A percentile compares a stretch with the other conserved stretches of the same genome.
Conservation (phyloP, 2,888 invertebrate species). For the Drosophila neonasuta region DNA sequence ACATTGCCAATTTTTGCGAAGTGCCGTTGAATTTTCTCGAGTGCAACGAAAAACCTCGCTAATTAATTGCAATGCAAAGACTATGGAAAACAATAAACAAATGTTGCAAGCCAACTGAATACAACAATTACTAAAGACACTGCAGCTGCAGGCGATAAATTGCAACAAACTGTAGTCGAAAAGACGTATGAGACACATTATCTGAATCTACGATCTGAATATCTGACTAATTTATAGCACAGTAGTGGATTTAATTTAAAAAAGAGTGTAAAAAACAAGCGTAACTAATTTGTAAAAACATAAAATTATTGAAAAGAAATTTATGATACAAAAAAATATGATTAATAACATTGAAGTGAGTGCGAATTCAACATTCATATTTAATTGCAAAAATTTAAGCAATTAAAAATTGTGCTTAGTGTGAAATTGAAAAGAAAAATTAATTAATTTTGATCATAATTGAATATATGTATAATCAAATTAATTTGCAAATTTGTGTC, state of each 20-base stretch:
- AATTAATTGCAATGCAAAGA: constrained; percentile 40
- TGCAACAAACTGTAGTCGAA: constrained; percentile 21
- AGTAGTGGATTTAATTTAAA: constrained; percentile 26
- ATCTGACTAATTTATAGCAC: constrained; percentile 32
- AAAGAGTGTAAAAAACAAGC: constrained; percentile 20
- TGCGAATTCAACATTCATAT: not conserved
- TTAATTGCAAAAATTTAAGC: not conserved
- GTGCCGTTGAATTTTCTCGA: constrained; percentile 11
- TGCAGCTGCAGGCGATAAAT: constrained; percentile 67
- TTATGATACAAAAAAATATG: constrained; percentile 38
- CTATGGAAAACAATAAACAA: constrained; percentile 7
- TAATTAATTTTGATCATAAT: no score
- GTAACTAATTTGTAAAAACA: not conserved
- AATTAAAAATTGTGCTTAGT: not conserved
- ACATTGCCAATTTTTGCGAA: constrained; percentile 36
- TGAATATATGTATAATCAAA: not conserved
- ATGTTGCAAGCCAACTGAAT: constrained; percentile 24
- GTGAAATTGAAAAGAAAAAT: not conserved
- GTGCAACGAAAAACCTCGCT: constrained; percentile 21
- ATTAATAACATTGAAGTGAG: not conserved
- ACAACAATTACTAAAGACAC: constrained; percentile 24
- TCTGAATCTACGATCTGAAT: not conserved
- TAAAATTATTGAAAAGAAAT: not conserved
- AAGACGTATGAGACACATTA: constrained; percentile 2
- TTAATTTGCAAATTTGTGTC: not conserved